Evolutionary conservation across 2,888 invertebrate species (phyloP).

Genomic region (Eilema caniola): DNA sequence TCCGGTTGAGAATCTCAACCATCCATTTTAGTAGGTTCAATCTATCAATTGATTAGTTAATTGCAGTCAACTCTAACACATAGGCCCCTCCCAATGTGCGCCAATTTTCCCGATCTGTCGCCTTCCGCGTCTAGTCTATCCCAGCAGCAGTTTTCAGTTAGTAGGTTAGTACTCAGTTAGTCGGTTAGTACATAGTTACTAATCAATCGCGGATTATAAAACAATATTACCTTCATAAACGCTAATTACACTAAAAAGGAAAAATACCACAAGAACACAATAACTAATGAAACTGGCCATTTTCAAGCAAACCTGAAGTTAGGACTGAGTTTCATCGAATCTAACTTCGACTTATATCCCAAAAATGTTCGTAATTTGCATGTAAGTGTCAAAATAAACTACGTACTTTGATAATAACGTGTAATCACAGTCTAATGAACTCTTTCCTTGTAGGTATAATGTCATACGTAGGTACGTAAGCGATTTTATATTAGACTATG

Average conservation of each 20-base stretch:
- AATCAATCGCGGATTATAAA: no score
- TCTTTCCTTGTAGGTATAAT: not conserved
- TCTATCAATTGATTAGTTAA: no score
- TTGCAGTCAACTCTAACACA: no score
- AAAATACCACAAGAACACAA: constrained; percentile 11
- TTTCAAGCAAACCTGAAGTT: not conserved
- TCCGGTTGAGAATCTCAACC: no score
- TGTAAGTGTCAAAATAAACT: constrained; percentile 13
- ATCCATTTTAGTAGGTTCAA: no score
- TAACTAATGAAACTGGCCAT: constrained; percentile 9
- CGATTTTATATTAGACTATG: not conserved
- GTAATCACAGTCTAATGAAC: not conserved
- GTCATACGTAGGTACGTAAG: not conserved
- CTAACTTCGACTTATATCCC: constrained; percentile 4
- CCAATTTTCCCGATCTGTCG: no score
- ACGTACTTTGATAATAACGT: not conserved
- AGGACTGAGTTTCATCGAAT: not conserved
- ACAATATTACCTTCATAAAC: constrained; percentile 6
- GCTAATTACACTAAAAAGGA: constrained; percentile 15
- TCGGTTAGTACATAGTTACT: no score
- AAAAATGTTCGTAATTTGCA: constrained; percentile 5
- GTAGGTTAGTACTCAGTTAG: no score
- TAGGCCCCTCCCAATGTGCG: no score
- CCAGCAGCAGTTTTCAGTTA: no score
- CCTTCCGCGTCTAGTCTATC: no score